These are phyloP conservation scores for Erebia aethiops DNA, from an alignment of 2,888 invertebrate species.

Conservation along the genomic window DNA sequence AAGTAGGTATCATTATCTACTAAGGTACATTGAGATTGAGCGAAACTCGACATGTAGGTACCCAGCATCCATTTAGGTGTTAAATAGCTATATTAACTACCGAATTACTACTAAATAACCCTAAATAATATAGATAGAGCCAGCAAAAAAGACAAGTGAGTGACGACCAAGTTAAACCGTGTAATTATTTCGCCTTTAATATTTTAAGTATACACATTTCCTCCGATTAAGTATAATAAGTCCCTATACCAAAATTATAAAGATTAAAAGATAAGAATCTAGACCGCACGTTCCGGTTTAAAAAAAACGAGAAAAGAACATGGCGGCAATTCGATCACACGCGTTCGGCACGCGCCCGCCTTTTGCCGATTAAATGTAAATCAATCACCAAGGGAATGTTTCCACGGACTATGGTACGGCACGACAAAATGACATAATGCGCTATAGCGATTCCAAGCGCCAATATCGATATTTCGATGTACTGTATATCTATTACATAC, in stretches of 20 bases:
- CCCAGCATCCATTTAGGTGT: too few relatives aligned
- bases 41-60: too few relatives aligned
- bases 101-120: too few relatives aligned
- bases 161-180: constrained; percentile 27
- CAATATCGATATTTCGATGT: too few relatives aligned
- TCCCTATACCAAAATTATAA: constrained; percentile 60
- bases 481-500: too few relatives aligned
- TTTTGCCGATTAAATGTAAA: constrained; percentile 63
- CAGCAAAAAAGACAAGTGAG: constrained; percentile 1
- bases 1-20: too few relatives aligned
- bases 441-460: too few relatives aligned
- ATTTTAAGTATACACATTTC: constrained; percentile 45
- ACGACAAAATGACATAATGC: too few relatives aligned
- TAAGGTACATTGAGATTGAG: too few relatives aligned
- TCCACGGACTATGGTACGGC: too few relatives aligned
- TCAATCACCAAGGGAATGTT: constrained; percentile 49
- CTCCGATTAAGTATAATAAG: constrained; percentile 42
- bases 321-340: constrained; percentile 68
- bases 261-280: constrained; percentile 58
- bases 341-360: constrained; percentile 69
- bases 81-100: too few relatives aligned
- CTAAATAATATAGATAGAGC: too few relatives aligned
- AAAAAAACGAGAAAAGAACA: constrained; percentile 51
- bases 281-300: constrained; percentile 39
- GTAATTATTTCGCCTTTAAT: constrained; percentile 52